These are phyloP conservation scores for Lota lota DNA, from an alignment of 2,113 vertebrate genomes.

Conservation along the genomic window DNA sequence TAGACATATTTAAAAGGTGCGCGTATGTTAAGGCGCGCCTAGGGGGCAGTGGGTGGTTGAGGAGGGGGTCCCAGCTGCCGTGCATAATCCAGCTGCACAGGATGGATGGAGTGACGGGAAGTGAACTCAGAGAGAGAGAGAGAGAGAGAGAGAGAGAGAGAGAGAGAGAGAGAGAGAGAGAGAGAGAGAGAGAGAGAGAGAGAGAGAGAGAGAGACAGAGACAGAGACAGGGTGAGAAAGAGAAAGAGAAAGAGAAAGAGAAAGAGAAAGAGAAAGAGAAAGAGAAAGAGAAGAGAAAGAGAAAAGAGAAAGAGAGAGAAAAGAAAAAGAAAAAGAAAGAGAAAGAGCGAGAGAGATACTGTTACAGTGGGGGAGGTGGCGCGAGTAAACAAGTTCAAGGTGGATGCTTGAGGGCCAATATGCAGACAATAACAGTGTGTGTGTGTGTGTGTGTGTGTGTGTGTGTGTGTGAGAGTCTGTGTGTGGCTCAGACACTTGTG, in stretches of 20 bases:
- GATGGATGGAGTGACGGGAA: conserved; percentile 18
- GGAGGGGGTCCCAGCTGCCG: neutral
- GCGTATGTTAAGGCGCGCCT: too few relatives aligned
- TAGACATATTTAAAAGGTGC: neutral
- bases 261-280: neutral
- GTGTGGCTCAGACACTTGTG: conserved; percentile 9
- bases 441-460: conserved; percentile 20
- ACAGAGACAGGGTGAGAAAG: neutral
- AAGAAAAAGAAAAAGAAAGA: neutral
- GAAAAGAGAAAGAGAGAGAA: neutral
- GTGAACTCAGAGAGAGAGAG: neutral
- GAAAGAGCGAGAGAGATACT: neutral
- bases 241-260: conserved; percentile 4
- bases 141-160: conserved; percentile 6
- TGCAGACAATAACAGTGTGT: conserved; percentile 32
- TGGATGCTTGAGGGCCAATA: conserved; percentile 24
- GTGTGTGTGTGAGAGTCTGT: conserved; percentile 8
- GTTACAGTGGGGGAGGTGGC: conserved; percentile 12
- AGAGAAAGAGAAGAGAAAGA: neutral
- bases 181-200: neutral
- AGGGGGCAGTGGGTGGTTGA: too few relatives aligned
- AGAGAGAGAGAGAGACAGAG: neutral
- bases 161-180: conserved; percentile 7
- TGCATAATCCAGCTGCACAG: conserved; percentile 53
- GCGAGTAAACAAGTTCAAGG: conserved; percentile 25